phyloP scores from a whole-genome alignment of 1,140 invertebrate species.

The Drosophila miranda region DNA sequence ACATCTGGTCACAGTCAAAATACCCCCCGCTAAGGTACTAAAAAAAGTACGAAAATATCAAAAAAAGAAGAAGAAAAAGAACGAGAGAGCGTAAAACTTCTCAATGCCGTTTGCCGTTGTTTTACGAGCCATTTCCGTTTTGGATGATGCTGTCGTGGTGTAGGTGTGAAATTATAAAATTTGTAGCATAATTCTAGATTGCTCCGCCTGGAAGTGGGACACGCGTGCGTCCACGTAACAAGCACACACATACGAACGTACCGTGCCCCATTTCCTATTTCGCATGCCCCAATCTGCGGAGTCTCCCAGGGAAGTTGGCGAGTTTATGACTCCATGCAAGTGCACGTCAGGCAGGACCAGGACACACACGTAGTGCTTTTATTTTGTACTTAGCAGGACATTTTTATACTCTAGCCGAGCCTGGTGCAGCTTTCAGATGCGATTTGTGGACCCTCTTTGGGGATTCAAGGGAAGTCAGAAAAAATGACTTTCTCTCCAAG shows the following conservation, averaged over 20 bases:
- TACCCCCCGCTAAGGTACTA: no score
- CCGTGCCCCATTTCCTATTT: conserved; percentile 15
- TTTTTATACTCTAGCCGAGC: conserved; percentile 47
- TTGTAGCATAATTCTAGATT: conserved; percentile 66
- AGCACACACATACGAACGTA: conserved; percentile 43
- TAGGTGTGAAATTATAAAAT: conserved; percentile 74
- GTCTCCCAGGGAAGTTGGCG: conserved; percentile 23
- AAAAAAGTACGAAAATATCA: conserved; percentile 19
- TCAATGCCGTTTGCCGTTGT: conserved; percentile 54
- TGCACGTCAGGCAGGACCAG: conserved; percentile 63
- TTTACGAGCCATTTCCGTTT: conserved; percentile 72
- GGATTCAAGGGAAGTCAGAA: not conserved
- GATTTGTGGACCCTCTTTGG: not conserved
- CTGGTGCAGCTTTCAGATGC: conserved; percentile 23
- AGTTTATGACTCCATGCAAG: conserved; percentile 50
- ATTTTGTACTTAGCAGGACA: conserved; percentile 67
- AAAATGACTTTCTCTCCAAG: no score
- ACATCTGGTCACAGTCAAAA: no score
- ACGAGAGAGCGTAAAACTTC: conserved; percentile 52
- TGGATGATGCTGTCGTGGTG: conserved; percentile 34
- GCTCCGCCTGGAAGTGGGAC: conserved; percentile 13
- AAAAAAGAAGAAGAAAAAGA: conserved; percentile 23
- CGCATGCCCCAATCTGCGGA: conserved; percentile 10
- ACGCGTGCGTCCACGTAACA: conserved; percentile 53
- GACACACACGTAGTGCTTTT: conserved; percentile 61